Evolutionary conservation across 1,140 invertebrate species (phyloP).

Genomic region (Caerostris darwini): DNA sequence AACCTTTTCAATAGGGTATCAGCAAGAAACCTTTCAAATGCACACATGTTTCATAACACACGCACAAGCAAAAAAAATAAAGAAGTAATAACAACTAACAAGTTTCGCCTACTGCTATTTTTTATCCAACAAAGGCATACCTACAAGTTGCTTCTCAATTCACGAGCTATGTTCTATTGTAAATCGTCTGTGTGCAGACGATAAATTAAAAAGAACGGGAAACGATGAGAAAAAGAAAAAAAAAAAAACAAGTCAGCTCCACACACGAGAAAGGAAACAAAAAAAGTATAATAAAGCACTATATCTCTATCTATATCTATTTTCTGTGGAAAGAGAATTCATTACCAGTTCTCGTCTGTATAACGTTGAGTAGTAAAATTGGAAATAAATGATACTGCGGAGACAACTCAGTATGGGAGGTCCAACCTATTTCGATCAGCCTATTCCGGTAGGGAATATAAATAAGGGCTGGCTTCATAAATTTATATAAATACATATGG

Average conservation of each 20-base stretch:
- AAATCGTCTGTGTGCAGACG: slow-evolving; percentile 14
- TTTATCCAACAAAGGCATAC: not conserved
- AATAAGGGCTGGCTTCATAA: slow-evolving; percentile 9
- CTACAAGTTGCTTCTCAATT: slow-evolving; percentile 38
- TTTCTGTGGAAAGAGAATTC: slow-evolving; percentile 49
- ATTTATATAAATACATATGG: slow-evolving; percentile 38
- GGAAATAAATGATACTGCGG: slow-evolving; percentile 55
- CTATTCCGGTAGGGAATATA: slow-evolving; percentile 24
- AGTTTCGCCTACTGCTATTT: slow-evolving; percentile 24
- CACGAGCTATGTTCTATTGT: slow-evolving; percentile 37
- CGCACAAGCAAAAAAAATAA: not conserved
- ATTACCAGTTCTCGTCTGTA: slow-evolving; percentile 43
- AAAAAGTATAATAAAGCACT: slow-evolving; percentile 44
- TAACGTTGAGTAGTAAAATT: slow-evolving; percentile 63
- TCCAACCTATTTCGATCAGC: not conserved
- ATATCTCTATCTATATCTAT: slow-evolving; percentile 66
- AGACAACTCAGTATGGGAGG: slow-evolving; percentile 47
- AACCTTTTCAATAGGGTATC: too few species aligned
- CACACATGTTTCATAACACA: not conserved
- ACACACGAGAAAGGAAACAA: not conserved
- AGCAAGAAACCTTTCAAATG: not conserved
- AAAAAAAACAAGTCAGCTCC: not conserved
- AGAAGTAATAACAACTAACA: not conserved
- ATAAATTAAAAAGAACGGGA: slow-evolving; percentile 56
- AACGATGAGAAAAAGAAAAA: slow-evolving; percentile 19